Percentiles rank a stretch among this genome's conserved stretches.
phyloP scores from a whole-genome alignment of 2,888 invertebrate species.

The Amiota mariae region DNA sequence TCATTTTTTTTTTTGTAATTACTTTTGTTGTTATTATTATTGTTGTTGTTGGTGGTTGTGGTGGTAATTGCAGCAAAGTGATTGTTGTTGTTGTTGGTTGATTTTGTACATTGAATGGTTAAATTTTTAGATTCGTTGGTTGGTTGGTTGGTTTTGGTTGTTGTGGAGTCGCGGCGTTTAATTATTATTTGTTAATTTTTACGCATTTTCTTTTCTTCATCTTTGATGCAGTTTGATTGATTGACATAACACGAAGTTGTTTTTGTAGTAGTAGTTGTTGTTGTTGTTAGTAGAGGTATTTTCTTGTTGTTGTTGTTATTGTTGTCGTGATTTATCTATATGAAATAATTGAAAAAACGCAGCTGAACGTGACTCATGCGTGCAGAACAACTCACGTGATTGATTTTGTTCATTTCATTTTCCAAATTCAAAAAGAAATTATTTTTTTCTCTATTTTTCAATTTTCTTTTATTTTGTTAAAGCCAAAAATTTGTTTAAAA shows the following conservation, averaged over 20 bases:
- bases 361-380: neutral
- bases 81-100: conserved; percentile 17
- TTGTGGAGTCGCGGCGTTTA: conserved; percentile 48
- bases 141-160: conserved; percentile 39
- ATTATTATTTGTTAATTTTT: conserved; percentile 34
- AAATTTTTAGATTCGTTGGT: conserved; percentile 11
- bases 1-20: too few species aligned
- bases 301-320: conserved; percentile 2
- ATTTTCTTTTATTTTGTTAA: too few species aligned
- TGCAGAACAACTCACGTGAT: conserved; percentile 3
- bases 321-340: neutral
- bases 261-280: conserved; percentile 25
- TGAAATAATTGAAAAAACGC: neutral
- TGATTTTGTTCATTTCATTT: neutral
- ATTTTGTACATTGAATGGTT: conserved; percentile 1
- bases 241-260: conserved; percentile 65
- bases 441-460: too few species aligned
- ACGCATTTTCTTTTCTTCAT: conserved; percentile 5
- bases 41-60: too few species aligned
- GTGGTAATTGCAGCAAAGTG: too few species aligned
- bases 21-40: too few species aligned
- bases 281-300: neutral
- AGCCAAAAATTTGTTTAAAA: too few species aligned
- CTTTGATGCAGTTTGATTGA: conserved; percentile 58
- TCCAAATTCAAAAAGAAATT: neutral